These are phyloP conservation scores for Petrophora chlorosata DNA, from an alignment of 2,888 invertebrate species.

Conservation along the genomic window DNA sequence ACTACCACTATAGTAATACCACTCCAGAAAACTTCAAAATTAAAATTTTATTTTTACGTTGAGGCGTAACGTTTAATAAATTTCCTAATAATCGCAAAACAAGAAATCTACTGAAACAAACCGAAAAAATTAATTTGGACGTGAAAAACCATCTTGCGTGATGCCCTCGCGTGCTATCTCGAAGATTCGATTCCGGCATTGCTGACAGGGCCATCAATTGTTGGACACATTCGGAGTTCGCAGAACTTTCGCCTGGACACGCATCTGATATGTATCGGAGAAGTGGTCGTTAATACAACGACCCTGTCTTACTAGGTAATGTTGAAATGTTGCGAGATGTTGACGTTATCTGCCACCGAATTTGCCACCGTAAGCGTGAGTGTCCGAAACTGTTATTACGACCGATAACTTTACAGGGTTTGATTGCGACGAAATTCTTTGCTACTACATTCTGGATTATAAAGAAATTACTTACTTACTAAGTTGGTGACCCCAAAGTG, in stretches of 20 bases:
- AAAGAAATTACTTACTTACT: no score
- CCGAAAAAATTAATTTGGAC: slow-evolving; percentile 36
- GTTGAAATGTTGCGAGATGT: slow-evolving; percentile 26
- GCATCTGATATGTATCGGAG: slow-evolving; percentile 63
- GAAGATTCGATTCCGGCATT: slow-evolving; percentile 68
- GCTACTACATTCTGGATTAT: background rate
- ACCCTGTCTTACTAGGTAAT: slow-evolving; percentile 37
- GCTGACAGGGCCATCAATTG: slow-evolving; percentile 73
- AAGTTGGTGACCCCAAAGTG: no score
- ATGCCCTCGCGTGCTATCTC: slow-evolving; percentile 62
- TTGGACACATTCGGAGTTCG: slow-evolving; percentile 69
- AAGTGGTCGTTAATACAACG: slow-evolving; percentile 46
- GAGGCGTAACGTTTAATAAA: no score
- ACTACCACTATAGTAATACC: no score
- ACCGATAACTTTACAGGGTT: slow-evolving; percentile 15
- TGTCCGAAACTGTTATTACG: no score
- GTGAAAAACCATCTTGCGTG: slow-evolving; percentile 69
- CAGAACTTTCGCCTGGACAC: slow-evolving; percentile 74
- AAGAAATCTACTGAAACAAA: slow-evolving; percentile 14
- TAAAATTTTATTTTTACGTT: no score
- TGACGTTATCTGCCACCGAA: slow-evolving; percentile 28
- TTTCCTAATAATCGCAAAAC: background rate
- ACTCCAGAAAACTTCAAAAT: no score
- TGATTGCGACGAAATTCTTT: slow-evolving; percentile 1
- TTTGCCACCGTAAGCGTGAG: slow-evolving; percentile 14